phyloP scores from a whole-genome alignment of 2,888 invertebrate genomes.

The Philopedon plagiatum region DNA sequence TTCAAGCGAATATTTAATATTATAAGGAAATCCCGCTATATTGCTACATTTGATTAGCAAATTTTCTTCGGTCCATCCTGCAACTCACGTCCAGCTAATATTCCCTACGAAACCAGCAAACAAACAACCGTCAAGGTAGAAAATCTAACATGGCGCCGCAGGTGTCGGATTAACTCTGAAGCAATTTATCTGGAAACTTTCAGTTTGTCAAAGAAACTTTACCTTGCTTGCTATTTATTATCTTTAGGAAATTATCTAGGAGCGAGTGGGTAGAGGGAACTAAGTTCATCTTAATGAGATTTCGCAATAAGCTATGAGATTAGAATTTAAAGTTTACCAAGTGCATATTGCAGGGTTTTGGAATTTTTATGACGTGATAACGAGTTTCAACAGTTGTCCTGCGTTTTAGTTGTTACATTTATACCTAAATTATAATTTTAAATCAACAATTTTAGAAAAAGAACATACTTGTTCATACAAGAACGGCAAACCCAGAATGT shows the following conservation, averaged over 20 bases:
- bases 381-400: no score
- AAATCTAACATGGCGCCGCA: slow-evolving; percentile 42
- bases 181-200: slow-evolving; percentile 46
- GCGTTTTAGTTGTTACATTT: no score
- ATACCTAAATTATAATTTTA: no score
- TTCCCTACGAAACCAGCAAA: not conserved
- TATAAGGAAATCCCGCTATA: no score
- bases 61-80: no score
- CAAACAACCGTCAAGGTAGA: slow-evolving; percentile 30
- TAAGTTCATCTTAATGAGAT: slow-evolving; percentile 22
- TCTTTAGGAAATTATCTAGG: slow-evolving; percentile 39
- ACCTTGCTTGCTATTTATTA: slow-evolving; percentile 40
- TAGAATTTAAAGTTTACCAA: slow-evolving; percentile 6
- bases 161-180: slow-evolving; percentile 38
- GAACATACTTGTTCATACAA: no score
- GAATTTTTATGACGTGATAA: not conserved
- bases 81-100: not conserved
- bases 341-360: not conserved
- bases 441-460: no score
- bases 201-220: slow-evolving; percentile 46
- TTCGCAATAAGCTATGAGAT: slow-evolving; percentile 21
- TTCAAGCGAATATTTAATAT: no score
- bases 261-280: slow-evolving; percentile 1
- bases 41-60: no score
- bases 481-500: no score